Percentiles rank a stretch among this genome's conserved stretches.
Conservation (phyloP, 2,888 invertebrate genomes). For the Cephalotes varians region DNA sequence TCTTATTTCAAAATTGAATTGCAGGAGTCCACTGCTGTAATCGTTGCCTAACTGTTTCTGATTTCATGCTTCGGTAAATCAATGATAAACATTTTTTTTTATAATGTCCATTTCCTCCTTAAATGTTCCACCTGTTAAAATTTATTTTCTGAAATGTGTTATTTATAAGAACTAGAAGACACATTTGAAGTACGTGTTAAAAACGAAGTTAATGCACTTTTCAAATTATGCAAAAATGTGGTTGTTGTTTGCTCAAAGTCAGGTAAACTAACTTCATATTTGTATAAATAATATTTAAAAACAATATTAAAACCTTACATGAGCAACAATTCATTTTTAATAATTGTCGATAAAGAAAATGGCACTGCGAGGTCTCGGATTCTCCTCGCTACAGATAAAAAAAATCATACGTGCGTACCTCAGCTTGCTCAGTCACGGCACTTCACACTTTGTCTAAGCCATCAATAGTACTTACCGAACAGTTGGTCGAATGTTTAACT, state of each 20-base stretch:
- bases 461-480: too few relatives aligned
- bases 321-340: constrained; percentile 57
- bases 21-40: constrained; percentile 1
- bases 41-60: background rate
- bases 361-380: too few relatives aligned
- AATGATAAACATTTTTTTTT: background rate
- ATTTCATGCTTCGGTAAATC: background rate
- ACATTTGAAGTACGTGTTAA: constrained; percentile 34
- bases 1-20: background rate
- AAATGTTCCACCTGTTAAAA: background rate
- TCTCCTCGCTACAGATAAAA: too few relatives aligned
- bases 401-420: too few relatives aligned
- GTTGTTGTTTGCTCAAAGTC: constrained; percentile 63
- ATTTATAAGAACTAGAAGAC: constrained; percentile 51
- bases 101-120: background rate
- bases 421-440: too few relatives aligned
- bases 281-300: constrained; percentile 58
- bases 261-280: constrained; percentile 62
- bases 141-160: background rate
- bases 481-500: too few relatives aligned
- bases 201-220: constrained; percentile 51
- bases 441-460: too few relatives aligned
- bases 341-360: constrained; percentile 63
- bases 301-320: constrained; percentile 63
- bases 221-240: constrained; percentile 54